Percentiles rank a stretch among this genome's conserved stretches.
phyloP scores from a whole-genome alignment of 2,888 invertebrate genomes.

The Anthophora plumipes region DNA sequence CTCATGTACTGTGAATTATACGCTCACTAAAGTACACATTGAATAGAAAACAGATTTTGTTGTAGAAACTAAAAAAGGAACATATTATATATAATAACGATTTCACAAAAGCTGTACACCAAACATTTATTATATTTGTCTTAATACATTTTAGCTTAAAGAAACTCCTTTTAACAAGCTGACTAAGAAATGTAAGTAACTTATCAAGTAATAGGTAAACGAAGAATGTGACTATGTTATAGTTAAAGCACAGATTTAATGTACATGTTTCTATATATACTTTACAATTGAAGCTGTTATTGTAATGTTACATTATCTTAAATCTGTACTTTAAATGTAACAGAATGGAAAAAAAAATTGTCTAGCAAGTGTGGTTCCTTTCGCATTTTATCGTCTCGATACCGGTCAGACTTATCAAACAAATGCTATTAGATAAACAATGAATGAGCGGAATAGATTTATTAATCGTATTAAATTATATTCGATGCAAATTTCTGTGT shows the following conservation, averaged over 20 bases:
- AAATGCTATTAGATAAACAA: slow-evolving; percentile 13
- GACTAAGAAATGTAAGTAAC: slow-evolving; percentile 43
- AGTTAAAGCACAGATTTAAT: slow-evolving; percentile 44
- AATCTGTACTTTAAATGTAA: slow-evolving; percentile 52
- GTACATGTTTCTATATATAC: slow-evolving; percentile 8
- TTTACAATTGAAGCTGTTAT: slow-evolving; percentile 9
- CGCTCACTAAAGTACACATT: slow-evolving; percentile 44
- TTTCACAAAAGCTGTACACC: slow-evolving; percentile 59
- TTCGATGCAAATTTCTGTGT: slow-evolving; percentile 44
- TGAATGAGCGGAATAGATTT: slow-evolving; percentile 16
- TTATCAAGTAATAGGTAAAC: slow-evolving; percentile 34
- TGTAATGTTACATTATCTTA: slow-evolving; percentile 24
- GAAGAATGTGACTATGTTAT: slow-evolving; percentile 25
- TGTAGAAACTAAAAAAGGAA: slow-evolving; percentile 42
- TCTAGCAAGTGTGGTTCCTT: slow-evolving; percentile 40
- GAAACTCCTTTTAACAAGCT: slow-evolving; percentile 39
- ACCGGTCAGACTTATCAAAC: slow-evolving; percentile 37
- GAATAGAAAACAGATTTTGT: slow-evolving; percentile 42
- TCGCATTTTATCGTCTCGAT: slow-evolving; percentile 19
- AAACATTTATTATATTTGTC: slow-evolving; percentile 57
- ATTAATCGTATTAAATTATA: slow-evolving; percentile 25
- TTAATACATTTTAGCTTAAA: slow-evolving; percentile 49
- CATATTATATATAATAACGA: slow-evolving; percentile 23
- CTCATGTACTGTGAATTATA: slow-evolving; percentile 21
- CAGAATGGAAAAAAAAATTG: slow-evolving; percentile 4